phyloP scores from a whole-genome alignment of 2,113 vertebrate genomes.

The Engystomops pustulosus region DNA sequence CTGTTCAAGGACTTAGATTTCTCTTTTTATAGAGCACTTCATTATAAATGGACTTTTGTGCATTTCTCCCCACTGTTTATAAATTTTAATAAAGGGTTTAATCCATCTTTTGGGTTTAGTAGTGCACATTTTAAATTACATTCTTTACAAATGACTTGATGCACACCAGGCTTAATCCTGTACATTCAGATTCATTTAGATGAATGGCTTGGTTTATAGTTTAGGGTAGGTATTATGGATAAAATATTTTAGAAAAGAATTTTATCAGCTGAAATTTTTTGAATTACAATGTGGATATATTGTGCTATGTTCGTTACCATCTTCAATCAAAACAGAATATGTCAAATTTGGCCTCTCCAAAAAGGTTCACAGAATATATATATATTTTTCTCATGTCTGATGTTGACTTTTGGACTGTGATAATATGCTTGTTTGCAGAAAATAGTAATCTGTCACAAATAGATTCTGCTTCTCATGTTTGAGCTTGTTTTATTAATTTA shows the following conservation, averaged over 20 bases:
- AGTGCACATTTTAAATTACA: constrained; percentile 16
- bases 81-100: constrained; percentile 22
- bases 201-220: not conserved
- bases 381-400: too few relatives aligned
- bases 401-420: too few relatives aligned
- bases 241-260: not conserved
- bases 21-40: constrained; percentile 27
- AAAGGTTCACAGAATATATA: too few relatives aligned
- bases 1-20: constrained; percentile 64
- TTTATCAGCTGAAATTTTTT: not conserved
- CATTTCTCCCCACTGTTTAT: constrained; percentile 7
- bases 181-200: not conserved
- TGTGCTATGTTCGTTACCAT: not conserved
- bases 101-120: constrained; percentile 17
- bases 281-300: not conserved
- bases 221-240: not conserved
- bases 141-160: constrained; percentile 1
- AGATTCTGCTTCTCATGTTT: too few relatives aligned
- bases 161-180: constrained; percentile 8
- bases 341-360: not conserved
- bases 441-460: too few relatives aligned
- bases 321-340: not conserved
- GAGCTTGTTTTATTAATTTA: too few relatives aligned
- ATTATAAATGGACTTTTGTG: constrained; percentile 31
- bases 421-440: too few relatives aligned